Percentiles rank a stretch among this genome's conserved stretches.
phyloP scores from a whole-genome alignment of 2,113 vertebrate genomes.

The Lathamus discolor region DNA sequence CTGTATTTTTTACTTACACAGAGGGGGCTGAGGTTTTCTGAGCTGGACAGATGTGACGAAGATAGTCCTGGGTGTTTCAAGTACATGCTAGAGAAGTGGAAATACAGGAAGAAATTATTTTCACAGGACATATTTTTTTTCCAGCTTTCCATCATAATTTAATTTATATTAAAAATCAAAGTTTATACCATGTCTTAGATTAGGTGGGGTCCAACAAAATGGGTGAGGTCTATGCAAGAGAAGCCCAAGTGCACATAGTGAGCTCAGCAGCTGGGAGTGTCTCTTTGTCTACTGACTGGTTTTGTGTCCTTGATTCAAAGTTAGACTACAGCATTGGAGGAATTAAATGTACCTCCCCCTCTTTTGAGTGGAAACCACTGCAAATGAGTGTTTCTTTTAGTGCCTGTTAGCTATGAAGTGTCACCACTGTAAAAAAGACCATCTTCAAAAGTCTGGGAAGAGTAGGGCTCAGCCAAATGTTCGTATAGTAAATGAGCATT shows the following conservation, averaged over 20 bases:
- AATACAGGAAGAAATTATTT: constrained; percentile 18
- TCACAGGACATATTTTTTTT: not conserved
- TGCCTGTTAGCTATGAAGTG: constrained; percentile 18
- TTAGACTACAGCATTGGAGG: not conserved
- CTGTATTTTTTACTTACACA: constrained; percentile 34
- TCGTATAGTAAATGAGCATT: constrained; percentile 6
- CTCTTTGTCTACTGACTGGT: not conserved
- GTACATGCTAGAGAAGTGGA: not conserved
- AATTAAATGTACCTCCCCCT: not conserved
- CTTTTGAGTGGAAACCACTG: not conserved
- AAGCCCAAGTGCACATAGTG: not conserved
- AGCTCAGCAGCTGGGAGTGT: not conserved
- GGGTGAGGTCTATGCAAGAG: not conserved
- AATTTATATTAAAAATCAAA: not conserved
- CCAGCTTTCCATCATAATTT: not conserved
- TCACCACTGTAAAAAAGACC: not conserved
- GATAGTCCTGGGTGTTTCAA: constrained; percentile 23
- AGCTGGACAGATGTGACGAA: constrained; percentile 9
- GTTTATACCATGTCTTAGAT: not conserved
- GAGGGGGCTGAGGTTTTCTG: constrained; percentile 5
- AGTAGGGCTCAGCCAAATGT: not conserved
- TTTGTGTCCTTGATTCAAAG: not conserved
- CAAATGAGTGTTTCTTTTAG: constrained; percentile 9
- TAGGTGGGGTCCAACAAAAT: not conserved
- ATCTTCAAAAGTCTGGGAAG: constrained; percentile 5